These are phyloP conservation scores for Ceratotherium simum DNA, from an alignment of 2,113 vertebrate genomes.

Conservation along the genomic window DNA sequence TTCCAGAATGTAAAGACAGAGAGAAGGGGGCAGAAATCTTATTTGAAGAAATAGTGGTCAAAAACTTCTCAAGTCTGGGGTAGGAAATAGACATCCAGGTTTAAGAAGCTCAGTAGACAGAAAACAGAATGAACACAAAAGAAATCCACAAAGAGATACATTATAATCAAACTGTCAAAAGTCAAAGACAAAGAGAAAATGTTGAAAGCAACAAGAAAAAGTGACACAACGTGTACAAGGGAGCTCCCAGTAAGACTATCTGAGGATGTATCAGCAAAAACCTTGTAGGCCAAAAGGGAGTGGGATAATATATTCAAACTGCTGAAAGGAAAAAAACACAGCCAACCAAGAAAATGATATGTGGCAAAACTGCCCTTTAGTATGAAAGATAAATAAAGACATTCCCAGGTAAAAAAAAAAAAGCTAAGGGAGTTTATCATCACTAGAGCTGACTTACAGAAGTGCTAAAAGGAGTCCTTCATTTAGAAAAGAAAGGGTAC, in stretches of 20 bases:
- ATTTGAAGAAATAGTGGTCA: not conserved
- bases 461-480: not conserved
- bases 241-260: not conserved
- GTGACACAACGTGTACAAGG: not conserved
- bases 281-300: not conserved
- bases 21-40: not conserved
- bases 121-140: not conserved
- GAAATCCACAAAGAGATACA: not conserved
- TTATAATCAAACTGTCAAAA: not conserved
- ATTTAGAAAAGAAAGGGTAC: not conserved
- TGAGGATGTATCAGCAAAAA: not conserved
- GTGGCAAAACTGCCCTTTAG: not conserved
- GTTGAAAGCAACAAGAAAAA: not conserved
- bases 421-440: not conserved
- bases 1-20: not conserved
- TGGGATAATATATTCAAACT: not conserved
- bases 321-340: not conserved
- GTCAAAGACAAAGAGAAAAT: not conserved
- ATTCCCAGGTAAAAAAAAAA: not conserved
- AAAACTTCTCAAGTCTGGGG: not conserved
- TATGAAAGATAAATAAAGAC: not conserved
- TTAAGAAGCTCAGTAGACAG: not conserved
- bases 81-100: not conserved
- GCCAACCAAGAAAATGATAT: not conserved
- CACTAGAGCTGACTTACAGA: not conserved